These are phyloP conservation scores for Copidosoma floridanum DNA, from an alignment of 1,140 invertebrate species.

Conservation along the genomic window DNA sequence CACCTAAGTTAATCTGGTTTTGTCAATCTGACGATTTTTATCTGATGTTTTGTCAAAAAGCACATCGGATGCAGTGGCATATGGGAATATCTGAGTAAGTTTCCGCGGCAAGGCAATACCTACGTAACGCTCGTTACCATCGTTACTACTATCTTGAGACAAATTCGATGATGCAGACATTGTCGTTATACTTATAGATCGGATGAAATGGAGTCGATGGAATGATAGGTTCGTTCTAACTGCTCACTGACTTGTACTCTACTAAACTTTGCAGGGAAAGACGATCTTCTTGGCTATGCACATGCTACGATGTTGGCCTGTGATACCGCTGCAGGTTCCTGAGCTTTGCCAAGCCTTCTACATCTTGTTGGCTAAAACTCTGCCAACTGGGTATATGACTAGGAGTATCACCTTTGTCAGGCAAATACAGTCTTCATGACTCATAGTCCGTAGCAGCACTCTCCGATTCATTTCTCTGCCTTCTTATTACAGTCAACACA, in stretches of 20 bases:
- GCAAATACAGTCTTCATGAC: constrained; percentile 39
- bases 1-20: no score
- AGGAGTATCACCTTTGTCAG: constrained; percentile 68
- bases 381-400: constrained; percentile 81
- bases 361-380: constrained; percentile 70
- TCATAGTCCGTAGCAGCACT: constrained; percentile 53
- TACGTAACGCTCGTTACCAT: constrained; percentile 63
- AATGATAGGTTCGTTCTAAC: constrained; percentile 39
- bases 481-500: constrained; percentile 38
- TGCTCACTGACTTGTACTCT: constrained; percentile 49
- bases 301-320: constrained; percentile 57
- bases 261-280: constrained; percentile 51
- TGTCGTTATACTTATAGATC: no score
- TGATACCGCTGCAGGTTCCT: constrained; percentile 69
- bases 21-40: no score
- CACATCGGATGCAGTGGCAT: constrained; percentile 7
- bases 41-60: constrained; percentile 7
- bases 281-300: constrained; percentile 53
- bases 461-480: constrained; percentile 52
- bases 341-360: constrained; percentile 79
- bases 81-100: constrained; percentile 69
- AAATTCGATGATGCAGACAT: no score
- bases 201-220: constrained; percentile 36
- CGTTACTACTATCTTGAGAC: not conserved
- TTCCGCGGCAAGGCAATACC: constrained; percentile 76